These are phyloP conservation scores for Hyles vespertilio DNA, from an alignment of 1,140 invertebrate genomes.

Conservation along the genomic window DNA sequence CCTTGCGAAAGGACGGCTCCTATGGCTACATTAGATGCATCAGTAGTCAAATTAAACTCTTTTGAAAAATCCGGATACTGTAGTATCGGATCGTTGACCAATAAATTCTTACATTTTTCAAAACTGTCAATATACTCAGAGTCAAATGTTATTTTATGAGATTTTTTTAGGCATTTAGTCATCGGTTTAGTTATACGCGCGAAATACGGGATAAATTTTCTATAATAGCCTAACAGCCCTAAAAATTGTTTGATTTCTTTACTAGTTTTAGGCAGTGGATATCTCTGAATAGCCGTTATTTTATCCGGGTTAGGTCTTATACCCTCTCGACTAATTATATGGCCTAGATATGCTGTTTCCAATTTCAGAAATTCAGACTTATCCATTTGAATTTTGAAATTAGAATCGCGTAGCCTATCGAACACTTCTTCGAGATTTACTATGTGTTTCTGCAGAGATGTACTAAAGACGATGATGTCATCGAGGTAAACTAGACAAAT, in stretches of 20 bases:
- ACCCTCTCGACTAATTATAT: conserved; percentile 9
- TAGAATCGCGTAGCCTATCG: conserved; percentile 5
- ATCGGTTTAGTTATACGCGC: conserved; percentile 16
- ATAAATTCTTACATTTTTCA: conserved; percentile 13
- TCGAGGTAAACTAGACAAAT: conserved; percentile 7
- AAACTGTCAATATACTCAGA: conserved; percentile 8
- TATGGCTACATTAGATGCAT: conserved; percentile 2
- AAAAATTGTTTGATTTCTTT: conserved; percentile 47
- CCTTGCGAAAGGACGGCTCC: conserved; percentile 9
- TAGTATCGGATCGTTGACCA: conserved; percentile 12
- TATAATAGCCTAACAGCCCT: conserved; percentile 49
- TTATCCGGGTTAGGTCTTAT: conserved; percentile 9
- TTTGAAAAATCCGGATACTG: conserved; percentile 14
- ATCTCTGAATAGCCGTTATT: conserved; percentile 20
- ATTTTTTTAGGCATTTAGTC: conserved; percentile 13
- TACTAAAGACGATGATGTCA: conserved; percentile 7
- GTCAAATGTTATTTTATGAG: conserved; percentile 4
- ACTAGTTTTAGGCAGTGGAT: conserved; percentile 31
- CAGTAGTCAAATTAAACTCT: conserved; percentile 4
- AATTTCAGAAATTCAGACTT: conserved; percentile 11
- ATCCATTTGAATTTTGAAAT: conserved; percentile 13
- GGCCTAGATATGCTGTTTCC: conserved; percentile 10
- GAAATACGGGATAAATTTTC: conserved; percentile 41
- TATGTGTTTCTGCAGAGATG: conserved; percentile 11
- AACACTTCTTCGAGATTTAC: conserved; percentile 11